These are phyloP conservation scores for Lasioglossum vierecki DNA, from an alignment of 2,888 invertebrate genomes.

Conservation along the genomic window DNA sequence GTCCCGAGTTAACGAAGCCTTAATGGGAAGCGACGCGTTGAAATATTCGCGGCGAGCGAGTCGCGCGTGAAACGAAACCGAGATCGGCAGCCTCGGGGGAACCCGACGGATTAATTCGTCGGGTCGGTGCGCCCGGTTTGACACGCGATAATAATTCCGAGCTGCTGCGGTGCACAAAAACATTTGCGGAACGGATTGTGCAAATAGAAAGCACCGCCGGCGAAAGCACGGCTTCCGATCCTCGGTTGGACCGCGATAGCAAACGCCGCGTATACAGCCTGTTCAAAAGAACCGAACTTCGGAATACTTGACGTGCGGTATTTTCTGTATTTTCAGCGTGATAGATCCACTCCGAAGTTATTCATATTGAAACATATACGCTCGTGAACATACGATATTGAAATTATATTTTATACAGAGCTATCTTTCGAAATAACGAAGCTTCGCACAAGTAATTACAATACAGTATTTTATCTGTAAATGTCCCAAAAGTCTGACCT, in stretches of 20 bases:
- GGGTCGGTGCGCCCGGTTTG: neutral
- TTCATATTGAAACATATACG: neutral
- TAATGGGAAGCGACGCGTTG: conserved; percentile 2
- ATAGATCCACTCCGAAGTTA: neutral
- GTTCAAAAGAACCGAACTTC: neutral
- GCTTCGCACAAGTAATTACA: neutral
- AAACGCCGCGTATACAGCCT: neutral
- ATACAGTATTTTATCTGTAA: too few relatives aligned
- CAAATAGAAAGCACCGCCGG: conserved; percentile 5
- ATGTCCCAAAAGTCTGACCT: too few relatives aligned
- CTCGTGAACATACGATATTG: neutral
- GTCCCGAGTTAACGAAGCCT: neutral
- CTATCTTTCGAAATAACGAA: neutral
- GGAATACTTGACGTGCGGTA: neutral
- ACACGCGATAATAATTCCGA: conserved; percentile 14
- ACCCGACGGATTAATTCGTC: conserved; percentile 5
- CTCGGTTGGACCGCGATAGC: conserved; percentile 1
- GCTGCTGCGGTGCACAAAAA: neutral
- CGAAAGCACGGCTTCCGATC: neutral
- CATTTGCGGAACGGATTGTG: neutral
- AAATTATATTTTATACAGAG: neutral
- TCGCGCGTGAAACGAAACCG: conserved; percentile 10
- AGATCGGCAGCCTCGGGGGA: neutral
- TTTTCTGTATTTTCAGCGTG: neutral
- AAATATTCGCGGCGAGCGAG: conserved; percentile 10